Conservation (phyloP, 1,140 invertebrate species). For the Bombyx mandarina region DNA sequence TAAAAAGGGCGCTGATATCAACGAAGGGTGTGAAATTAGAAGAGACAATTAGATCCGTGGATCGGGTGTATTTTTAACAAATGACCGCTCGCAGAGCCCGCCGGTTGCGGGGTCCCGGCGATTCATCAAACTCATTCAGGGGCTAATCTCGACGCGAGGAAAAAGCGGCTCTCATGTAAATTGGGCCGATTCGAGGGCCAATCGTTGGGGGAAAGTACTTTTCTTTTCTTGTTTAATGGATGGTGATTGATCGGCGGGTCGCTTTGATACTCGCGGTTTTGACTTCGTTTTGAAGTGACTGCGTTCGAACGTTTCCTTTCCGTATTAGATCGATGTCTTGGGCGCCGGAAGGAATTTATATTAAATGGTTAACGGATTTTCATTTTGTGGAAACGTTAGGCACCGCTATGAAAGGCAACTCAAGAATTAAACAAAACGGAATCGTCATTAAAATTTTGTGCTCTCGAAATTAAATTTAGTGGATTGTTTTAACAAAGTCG, state of each 20-base stretch:
- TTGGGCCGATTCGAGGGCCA: constrained; percentile 67
- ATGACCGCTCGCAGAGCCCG: constrained; percentile 49
- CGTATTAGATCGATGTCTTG: constrained; percentile 7
- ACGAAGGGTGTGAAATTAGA: constrained; percentile 66
- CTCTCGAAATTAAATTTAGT: neutral
- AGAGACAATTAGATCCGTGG: constrained; percentile 68
- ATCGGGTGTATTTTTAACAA: constrained; percentile 71
- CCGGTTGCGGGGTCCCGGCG: constrained; percentile 46
- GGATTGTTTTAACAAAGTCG: no score
- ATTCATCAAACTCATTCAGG: constrained; percentile 70
- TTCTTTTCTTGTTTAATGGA: constrained; percentile 71
- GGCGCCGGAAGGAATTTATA: constrained; percentile 1
- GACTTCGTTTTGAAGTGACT: constrained; percentile 53
- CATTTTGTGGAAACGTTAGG: neutral
- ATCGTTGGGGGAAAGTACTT: constrained; percentile 64
- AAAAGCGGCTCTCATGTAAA: constrained; percentile 71
- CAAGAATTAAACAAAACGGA: neutral
- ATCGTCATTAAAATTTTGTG: neutral
- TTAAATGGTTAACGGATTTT: constrained; percentile 1
- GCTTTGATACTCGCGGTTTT: constrained; percentile 64
- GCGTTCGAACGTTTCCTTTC: constrained; percentile 35
- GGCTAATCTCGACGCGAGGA: constrained; percentile 69
- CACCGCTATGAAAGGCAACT: neutral
- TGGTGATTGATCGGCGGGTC: constrained; percentile 67
- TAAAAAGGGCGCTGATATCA: constrained; percentile 48